phyloP scores from a whole-genome alignment of 92 coral and sea anemone species.

The Zoanthus sociatus region DNA sequence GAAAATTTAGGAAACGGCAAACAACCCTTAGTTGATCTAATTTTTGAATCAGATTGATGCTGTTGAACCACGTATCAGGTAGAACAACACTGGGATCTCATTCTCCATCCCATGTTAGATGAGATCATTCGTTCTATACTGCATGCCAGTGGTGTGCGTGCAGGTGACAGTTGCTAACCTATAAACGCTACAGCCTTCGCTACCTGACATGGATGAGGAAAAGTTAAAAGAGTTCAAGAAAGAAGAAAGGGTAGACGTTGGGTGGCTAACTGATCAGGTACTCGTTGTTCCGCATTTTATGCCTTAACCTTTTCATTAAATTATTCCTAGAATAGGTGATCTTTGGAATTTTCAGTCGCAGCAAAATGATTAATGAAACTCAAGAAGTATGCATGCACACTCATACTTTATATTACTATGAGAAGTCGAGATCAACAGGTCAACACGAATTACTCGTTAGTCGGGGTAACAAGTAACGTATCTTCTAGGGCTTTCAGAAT shows the following conservation, averaged over 20 bases:
- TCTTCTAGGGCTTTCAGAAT: too few species aligned
- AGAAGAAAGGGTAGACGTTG: not conserved
- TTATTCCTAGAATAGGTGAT: not conserved
- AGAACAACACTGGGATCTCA: not conserved
- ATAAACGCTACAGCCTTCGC: not conserved
- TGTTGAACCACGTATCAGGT: too few species aligned
- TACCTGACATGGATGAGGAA: not conserved
- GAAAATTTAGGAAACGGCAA: too few species aligned
- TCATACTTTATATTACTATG: too few species aligned
- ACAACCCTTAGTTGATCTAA: too few species aligned
- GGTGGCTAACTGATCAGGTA: slow-evolving; percentile 12
- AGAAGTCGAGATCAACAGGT: too few species aligned
- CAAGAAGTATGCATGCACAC: too few species aligned
- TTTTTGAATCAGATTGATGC: too few species aligned
- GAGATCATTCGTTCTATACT: not conserved
- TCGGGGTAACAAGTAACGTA: too few species aligned
- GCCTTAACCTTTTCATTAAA: not conserved
- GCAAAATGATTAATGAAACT: too few species aligned
- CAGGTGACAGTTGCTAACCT: not conserved
- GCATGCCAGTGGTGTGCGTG: slow-evolving; percentile 5
- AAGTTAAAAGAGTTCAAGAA: not conserved
- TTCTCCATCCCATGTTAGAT: not conserved
- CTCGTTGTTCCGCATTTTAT: not conserved
- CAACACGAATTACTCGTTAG: too few species aligned
- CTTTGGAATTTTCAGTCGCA: not conserved